These are phyloP conservation scores for Apotomis capreana DNA, from an alignment of 2,888 invertebrate genomes.

Conservation along the genomic window DNA sequence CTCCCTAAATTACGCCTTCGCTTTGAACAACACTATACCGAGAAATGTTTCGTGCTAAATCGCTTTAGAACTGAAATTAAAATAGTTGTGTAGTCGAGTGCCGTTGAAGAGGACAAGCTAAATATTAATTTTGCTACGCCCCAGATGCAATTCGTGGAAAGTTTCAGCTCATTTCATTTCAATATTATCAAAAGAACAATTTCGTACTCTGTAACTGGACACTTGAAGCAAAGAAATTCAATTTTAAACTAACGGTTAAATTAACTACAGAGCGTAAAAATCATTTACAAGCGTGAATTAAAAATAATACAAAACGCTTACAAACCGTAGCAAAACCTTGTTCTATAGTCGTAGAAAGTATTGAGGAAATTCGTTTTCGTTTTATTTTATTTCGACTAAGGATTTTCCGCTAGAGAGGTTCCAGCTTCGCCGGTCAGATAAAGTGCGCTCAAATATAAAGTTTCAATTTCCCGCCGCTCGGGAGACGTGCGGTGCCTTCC, in stretches of 20 bases:
- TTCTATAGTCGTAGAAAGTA: slow-evolving; percentile 60
- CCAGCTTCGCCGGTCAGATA: slow-evolving; percentile 72
- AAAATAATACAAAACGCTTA: slow-evolving; percentile 53
- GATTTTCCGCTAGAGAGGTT: slow-evolving; percentile 68
- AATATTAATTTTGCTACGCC: slow-evolving; percentile 32
- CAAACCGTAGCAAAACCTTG: slow-evolving; percentile 61
- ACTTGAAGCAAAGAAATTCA: neutral
- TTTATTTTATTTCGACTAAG: slow-evolving; percentile 72
- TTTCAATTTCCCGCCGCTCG: slow-evolving; percentile 75
- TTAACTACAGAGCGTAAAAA: neutral
- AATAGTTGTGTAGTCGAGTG: slow-evolving; percentile 37
- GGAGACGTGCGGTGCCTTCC: slow-evolving; percentile 67
- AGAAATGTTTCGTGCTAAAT: slow-evolving; percentile 13
- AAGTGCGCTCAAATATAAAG: slow-evolving; percentile 80
- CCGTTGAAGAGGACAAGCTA: slow-evolving; percentile 27
- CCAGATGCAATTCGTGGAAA: slow-evolving; percentile 21
- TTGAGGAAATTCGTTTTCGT: slow-evolving; percentile 63
- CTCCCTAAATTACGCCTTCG: neutral
- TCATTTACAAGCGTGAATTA: slow-evolving; percentile 20
- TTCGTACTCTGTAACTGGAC: neutral
- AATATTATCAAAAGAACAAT: neutral
- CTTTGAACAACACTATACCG: neutral
- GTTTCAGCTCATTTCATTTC: slow-evolving; percentile 19
- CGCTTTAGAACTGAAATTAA: slow-evolving; percentile 39
- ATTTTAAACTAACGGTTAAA: neutral